Base-by-base conservation (phyloP, 2,888 invertebrate genomes). In the Platynereis dumerilii region DNA sequence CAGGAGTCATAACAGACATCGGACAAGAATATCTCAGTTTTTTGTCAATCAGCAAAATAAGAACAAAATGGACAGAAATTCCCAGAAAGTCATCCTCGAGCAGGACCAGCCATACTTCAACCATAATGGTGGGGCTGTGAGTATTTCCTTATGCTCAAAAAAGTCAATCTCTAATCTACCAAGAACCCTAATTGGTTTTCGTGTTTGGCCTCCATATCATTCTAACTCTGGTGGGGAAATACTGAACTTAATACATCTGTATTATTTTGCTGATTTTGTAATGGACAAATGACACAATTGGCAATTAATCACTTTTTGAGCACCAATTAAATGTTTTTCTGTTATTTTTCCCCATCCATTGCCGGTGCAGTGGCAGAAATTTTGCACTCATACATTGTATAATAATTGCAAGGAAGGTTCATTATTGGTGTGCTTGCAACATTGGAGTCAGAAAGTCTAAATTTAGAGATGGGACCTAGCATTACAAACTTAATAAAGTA, bases 81-180 rank as follows among this genome's bases (percentile, higher is more conserved):
- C 69, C 1, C 78, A 80, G 65, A 67, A 69, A 60, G 64, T 76
- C 24, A 59, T 82, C 1, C 26, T 82, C 15, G 76, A 80, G 63
- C 69, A 81, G 1, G 53, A 69, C 5, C 73, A 81, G 60, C 81
- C 81, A 1, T 80, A 65, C 53, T 71, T 71, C 68, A 81, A 82
- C 63, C 81, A 82, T 67, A 82, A 81, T 66, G 81, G 81, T 3
- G 82, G 82, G 42, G 77, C 80, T 79, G 82, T 81, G 66, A 69
- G 44, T 39, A 58, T 26, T 5, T n/a, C 5, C 10, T 26, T 56
- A 12, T n/a, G n/a, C n/a, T n/a, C n/a, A n/a, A n/a, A n/a, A n/a
- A n/a, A n/a, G n/a, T n/a, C 53, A 53, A 17, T 53, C 10, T 53
- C 12, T 15, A 15, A 42, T 42, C n/a, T n/a, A 15, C n/a, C n/a